Conservation (phyloP, 2,888 invertebrate genomes). For the Eretmocerus hayati region DNA sequence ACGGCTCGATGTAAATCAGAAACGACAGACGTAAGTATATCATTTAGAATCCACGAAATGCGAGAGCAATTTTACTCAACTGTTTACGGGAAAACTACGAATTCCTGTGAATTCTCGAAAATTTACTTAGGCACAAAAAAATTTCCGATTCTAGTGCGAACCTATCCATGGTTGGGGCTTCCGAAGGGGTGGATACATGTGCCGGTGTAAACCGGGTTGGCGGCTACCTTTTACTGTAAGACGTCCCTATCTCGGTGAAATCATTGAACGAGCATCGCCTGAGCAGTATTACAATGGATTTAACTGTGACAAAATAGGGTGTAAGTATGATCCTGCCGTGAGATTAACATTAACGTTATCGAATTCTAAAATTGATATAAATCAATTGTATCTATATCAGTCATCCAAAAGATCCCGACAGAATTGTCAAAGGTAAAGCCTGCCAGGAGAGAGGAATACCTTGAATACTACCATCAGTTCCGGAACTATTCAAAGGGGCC, state of each 20-base stretch:
- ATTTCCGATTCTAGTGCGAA: conserved; percentile 68
- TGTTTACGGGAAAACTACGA: too few relatives aligned
- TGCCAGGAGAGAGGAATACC: conserved; percentile 64
- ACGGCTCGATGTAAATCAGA: conserved; percentile 87
- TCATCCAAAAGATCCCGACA: conserved; percentile 76
- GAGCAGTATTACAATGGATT: conserved; percentile 91
- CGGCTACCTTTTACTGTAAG: conserved; percentile 81
- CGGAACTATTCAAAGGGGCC: conserved; percentile 63
- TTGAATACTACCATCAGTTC: conserved; percentile 70
- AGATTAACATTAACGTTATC: not conserved
- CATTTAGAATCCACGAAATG: not conserved
- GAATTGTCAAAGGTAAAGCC: conserved; percentile 71
- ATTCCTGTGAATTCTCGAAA: too few relatives aligned
- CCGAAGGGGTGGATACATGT: conserved; percentile 90
- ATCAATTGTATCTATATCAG: too few relatives aligned
- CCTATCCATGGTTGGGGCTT: conserved; percentile 95
- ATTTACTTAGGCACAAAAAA: too few relatives aligned
- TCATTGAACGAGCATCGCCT: conserved; percentile 85
- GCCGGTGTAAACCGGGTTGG: conserved; percentile 83
- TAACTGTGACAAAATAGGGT: conserved; percentile 84
- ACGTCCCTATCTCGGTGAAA: conserved; percentile 87
- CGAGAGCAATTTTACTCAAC: too few relatives aligned
- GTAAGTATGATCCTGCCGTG: conserved; percentile 67
- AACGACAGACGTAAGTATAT: conserved; percentile 67
- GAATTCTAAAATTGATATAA: too few relatives aligned